Base-by-base conservation (phyloP, 2,113 vertebrate genomes). In the Rhabdornis inornatus region DNA sequence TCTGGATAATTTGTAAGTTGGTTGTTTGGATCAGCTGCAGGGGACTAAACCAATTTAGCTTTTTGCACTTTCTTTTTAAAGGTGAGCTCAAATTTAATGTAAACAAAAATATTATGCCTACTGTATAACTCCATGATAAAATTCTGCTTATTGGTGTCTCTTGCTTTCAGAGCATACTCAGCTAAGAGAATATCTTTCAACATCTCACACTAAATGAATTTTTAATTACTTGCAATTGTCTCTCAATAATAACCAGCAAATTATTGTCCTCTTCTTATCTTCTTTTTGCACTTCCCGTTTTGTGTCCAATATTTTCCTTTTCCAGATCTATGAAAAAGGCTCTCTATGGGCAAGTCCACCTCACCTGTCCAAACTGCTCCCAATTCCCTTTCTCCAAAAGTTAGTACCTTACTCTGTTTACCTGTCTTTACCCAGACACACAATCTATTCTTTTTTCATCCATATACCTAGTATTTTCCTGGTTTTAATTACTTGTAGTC, bases 401-500 rank as follows among this genome's bases (percentile, higher is more conserved):
- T 55, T 74, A 76, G 50, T 49, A 68, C 4, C 17, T 37, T 69
- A 44, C 10, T 61, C 7, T 3, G 2, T 76, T 76, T 37, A 82
- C 9, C 6, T 4, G 21, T 40, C 35, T 64, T 82, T 86, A 91
- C 22, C 45, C 69, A 70, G 18, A 49, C 8, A 61, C 35, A 30
- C 6, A 50, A 9, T 47, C 35, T 47, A 50, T 11, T 60, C 4
- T 47, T 53, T 71, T 75, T 75, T 87, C 31, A 85, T 11, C 35
- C 44, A 39, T 27, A 47, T 28, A 77, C 3, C 35, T 24, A 69
- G 25, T 23, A 63, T 81, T 80, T 89, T 83, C 37, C 79, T 78
- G 30, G 52, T 88, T 61, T 89, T 65, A 81, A 80, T 91, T 88
- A 95, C 64, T 93, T 83, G 63, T 47, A 80, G 28, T 57, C 25